These are phyloP conservation scores for Cantharis rustica DNA, from an alignment of 2,888 invertebrate species.

Conservation along the genomic window DNA sequence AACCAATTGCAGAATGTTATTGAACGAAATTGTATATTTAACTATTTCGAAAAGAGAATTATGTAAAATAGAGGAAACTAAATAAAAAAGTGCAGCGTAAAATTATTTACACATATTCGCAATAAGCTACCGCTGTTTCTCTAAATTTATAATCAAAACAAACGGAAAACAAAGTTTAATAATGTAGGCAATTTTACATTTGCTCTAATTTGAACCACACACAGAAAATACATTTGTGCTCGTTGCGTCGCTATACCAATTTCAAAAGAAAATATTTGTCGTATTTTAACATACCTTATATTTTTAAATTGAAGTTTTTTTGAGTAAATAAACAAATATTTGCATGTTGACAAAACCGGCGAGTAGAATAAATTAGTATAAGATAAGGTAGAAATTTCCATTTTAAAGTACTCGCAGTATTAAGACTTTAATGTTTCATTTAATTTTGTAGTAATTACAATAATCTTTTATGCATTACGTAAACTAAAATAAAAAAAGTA, in stretches of 20 bases:
- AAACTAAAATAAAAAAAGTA: neutral
- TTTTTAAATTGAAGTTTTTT: neutral
- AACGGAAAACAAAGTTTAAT: neutral
- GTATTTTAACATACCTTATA: neutral
- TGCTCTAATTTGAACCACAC: neutral
- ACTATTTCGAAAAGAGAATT: too few species aligned
- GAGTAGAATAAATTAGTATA: neutral
- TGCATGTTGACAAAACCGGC: neutral
- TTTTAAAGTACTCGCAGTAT: neutral
- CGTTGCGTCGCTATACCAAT: neutral
- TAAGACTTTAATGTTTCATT: neutral
- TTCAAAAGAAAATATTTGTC: neutral
- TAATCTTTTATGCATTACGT: neutral
- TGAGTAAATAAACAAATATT: neutral
- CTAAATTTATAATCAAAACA: neutral
- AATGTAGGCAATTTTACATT: neutral
- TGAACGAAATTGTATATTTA: too few species aligned
- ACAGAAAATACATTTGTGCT: neutral
- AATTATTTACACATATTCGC: neutral
- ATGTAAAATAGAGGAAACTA: neutral
- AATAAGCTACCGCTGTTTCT: neutral
- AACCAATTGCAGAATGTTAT: too few species aligned
- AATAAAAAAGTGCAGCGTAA: neutral
- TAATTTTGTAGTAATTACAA: neutral
- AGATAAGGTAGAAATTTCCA: neutral